Conservation (phyloP, 2,797 vertebrate species). For the Mus spretus region DNA sequence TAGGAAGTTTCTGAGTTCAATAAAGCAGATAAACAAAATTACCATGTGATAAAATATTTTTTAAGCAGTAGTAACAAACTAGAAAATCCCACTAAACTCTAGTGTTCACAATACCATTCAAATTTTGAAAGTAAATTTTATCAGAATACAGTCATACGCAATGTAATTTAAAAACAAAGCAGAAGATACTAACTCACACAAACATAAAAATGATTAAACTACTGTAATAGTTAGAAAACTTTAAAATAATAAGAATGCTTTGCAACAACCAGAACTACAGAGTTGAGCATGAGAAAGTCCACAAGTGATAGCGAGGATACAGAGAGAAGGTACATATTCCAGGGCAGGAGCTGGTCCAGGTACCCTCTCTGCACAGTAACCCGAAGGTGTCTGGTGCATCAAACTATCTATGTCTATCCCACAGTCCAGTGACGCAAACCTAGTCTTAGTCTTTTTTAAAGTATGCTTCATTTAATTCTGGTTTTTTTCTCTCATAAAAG, state of each 20-base stretch:
- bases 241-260: slow-evolving; percentile 2
- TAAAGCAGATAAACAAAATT: not conserved
- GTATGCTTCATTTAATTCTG: not conserved
- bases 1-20: slow-evolving; percentile 35
- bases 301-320: not conserved
- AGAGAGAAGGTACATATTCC: not conserved
- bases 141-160: not conserved
- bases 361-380: not conserved
- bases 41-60: not conserved
- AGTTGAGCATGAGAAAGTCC: slow-evolving; percentile 5
- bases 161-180: slow-evolving; percentile 12
- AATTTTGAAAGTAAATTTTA: slow-evolving; percentile 40
- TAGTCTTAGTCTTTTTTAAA: not conserved
- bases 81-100: slow-evolving; percentile 39
- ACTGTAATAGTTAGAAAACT: slow-evolving; percentile 28
- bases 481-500: not conserved
- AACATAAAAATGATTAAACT: not conserved
- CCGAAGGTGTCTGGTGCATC: not conserved
- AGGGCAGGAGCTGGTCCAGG: not conserved
- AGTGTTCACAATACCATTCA: not conserved
- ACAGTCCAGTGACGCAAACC: not conserved
- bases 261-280: not conserved
- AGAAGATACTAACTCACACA: not conserved
- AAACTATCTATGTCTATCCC: not conserved
- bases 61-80: not conserved